Conservation (phyloP, 2,888 invertebrate genomes). For the Tipula vernalis region DNA sequence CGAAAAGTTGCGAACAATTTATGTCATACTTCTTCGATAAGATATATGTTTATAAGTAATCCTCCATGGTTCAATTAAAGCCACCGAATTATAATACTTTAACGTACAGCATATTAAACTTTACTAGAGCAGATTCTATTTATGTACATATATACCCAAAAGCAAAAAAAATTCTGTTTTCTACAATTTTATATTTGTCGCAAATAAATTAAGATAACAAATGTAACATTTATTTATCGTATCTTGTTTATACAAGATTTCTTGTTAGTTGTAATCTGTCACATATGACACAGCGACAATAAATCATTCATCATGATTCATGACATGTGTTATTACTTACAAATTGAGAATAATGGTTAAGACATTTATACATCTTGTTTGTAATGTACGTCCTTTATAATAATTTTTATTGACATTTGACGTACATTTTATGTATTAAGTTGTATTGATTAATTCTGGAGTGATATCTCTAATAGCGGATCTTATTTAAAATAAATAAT, state of each 20-base stretch:
- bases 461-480: too few relatives aligned
- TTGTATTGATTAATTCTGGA: neutral
- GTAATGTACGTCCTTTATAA: neutral
- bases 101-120: too few relatives aligned
- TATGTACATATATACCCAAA: too few relatives aligned
- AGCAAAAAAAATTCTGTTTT: too few relatives aligned
- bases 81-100: too few relatives aligned
- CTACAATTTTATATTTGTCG: too few relatives aligned
- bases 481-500: too few relatives aligned
- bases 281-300: neutral
- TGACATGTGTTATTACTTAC: neutral
- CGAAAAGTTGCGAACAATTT: too few relatives aligned
- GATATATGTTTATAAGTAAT: too few relatives aligned
- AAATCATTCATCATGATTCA: neutral
- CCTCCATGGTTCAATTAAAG: too few relatives aligned
- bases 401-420: neutral
- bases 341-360: neutral
- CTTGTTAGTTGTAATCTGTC: neutral
- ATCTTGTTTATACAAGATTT: neutral
- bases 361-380: neutral
- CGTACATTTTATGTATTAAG: neutral
- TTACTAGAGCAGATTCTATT: too few relatives aligned
- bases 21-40: too few relatives aligned
- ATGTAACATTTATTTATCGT: neutral
- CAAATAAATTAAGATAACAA: neutral